Evolutionary conservation across 2,888 invertebrate genomes (phyloP), one percentile per base, ranked within the genome.

Genomic region (Meiosimyza platycephala): DNA sequence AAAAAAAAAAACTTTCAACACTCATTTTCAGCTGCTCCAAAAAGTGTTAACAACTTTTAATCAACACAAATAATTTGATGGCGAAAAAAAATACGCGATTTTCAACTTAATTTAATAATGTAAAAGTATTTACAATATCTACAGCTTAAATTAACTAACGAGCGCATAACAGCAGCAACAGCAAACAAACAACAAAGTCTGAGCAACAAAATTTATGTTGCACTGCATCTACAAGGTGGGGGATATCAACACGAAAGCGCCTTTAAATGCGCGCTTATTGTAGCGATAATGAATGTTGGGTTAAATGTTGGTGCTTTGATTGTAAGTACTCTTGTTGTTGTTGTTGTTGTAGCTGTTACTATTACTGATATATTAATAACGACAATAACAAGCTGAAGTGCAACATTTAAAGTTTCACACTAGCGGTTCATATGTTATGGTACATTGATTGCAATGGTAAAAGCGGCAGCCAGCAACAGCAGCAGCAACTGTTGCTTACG

Each of bases 111-210:
- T 62, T 62, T 62, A 62, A 62, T 62, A 62, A 62, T 33, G 33
- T 40, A 40, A 62, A 62, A 62, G 60, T 62, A 62, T 62, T 62
- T 62, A 40, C 28, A 62, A 62, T 62, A 62, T 62, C 47, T 60
- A 33, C 28, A 33, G 60, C 60, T 60, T 33, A 16, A 62, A 22
- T 62, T 62, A 33, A n/a, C 60, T 28, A 62, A 62, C 60, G 60
- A 62, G 57, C 57, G 18, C 13, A 6, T 28, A 28, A 57, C 22
- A 57, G 57, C 57, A 22, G 5, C 33, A 33, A 55, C 16, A 7
- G 3, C 16, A n/a, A 62, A 47, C 60, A 16, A 62, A n/a, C n/a
- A n/a, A n/a, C n/a, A n/a, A n/a, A 9, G n/a, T n/a, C 28, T n/a
- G 11, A 40, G 11, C 60, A 40, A 62, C 15, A n/a, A 62, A 62